phyloP scores from a whole-genome alignment of 2,113 vertebrate genomes.

The Amphiprion ocellaris region DNA sequence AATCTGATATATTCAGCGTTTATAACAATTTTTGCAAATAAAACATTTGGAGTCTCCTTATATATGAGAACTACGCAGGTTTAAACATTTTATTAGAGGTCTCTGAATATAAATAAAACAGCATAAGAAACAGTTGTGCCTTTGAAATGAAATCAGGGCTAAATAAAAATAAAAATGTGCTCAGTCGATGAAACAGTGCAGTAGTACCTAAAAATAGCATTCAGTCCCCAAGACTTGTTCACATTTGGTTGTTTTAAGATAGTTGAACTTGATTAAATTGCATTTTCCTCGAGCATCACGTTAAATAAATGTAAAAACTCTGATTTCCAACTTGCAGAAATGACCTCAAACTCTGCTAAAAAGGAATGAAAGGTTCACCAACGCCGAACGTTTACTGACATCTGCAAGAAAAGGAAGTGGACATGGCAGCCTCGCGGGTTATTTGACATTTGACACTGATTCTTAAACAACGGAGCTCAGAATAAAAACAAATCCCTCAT shows the following conservation, averaged over 20 bases:
- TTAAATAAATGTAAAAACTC: constrained; percentile 43
- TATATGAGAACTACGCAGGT: constrained; percentile 79
- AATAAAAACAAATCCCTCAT: constrained; percentile 11
- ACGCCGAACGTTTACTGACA: constrained; percentile 25
- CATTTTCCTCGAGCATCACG: constrained; percentile 50
- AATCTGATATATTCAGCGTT: constrained; percentile 42
- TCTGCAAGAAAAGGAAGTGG: constrained; percentile 29
- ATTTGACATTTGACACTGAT: constrained; percentile 31
- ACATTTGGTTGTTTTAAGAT: constrained; percentile 61
- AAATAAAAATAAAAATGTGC: constrained; percentile 79
- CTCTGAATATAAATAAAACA: constrained; percentile 84
- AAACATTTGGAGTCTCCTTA: constrained; percentile 62
- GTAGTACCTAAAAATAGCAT: constrained; percentile 54
- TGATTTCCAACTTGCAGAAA: constrained; percentile 40
- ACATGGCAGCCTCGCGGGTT: constrained; percentile 16
- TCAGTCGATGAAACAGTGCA: constrained; percentile 51
- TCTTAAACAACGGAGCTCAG: constrained; percentile 25
- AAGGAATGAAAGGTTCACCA: constrained; percentile 34
- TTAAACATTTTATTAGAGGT: constrained; percentile 81
- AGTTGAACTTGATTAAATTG: constrained; percentile 55
- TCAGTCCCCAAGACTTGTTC: constrained; percentile 52
- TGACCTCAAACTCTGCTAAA: constrained; percentile 5
- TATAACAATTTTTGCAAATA: constrained; percentile 63
- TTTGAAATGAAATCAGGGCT: constrained; percentile 82
- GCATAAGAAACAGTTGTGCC: constrained; percentile 78